phyloP scores from a whole-genome alignment of 2,797 vertebrate species.

The Bradypodion ventrale region DNA sequence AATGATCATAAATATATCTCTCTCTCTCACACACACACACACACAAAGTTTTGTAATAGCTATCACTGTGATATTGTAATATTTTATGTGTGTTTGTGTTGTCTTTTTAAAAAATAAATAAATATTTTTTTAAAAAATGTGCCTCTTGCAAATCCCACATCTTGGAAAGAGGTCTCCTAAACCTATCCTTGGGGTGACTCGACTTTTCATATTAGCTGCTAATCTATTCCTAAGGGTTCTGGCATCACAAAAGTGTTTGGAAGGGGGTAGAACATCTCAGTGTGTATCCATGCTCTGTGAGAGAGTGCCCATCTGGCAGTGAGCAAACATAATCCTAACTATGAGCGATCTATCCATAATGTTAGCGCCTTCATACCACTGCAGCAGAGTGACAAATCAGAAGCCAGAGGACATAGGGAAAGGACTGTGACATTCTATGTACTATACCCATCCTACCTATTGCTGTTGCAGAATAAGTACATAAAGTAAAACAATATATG shows the following conservation, averaged over 20 bases:
- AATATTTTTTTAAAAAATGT: too few species aligned
- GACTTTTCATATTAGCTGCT: neutral
- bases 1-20: too few species aligned
- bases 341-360: neutral
- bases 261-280: neutral
- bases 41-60: too few species aligned
- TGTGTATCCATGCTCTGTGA: neutral
- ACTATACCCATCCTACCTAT: neutral
- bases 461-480: neutral
- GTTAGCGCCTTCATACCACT: neutral
- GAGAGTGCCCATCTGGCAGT: constrained; percentile 1
- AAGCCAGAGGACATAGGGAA: neutral
- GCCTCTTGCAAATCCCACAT: neutral
- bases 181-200: neutral
- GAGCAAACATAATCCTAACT: neutral
- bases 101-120: too few species aligned
- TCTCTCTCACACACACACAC: too few species aligned
- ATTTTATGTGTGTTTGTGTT: too few species aligned
- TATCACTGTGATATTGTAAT: too few species aligned
- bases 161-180: neutral
- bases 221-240: neutral
- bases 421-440: neutral
- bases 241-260: neutral
- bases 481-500: too few species aligned
- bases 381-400: neutral